A percentile compares a stretch with the other conserved stretches of the same genome.
Evolutionary conservation across 2,797 vertebrate genomes (phyloP).

Genomic region (Muraenolepis orangiensis): DNA sequence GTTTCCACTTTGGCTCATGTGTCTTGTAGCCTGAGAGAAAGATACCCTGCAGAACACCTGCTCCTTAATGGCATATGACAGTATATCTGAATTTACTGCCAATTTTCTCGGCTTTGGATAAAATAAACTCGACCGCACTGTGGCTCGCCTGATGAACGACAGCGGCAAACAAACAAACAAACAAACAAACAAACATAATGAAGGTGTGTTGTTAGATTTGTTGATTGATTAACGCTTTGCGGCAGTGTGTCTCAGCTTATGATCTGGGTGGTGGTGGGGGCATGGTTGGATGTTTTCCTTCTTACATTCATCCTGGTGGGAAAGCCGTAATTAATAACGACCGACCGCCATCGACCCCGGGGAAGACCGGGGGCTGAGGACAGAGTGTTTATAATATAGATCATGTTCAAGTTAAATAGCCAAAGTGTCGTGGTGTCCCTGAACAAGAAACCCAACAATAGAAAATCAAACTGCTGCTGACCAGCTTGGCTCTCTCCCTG

Average conservation of each 20-base stretch:
- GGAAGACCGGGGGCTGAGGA: too few species aligned
- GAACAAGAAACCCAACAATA: too few species aligned
- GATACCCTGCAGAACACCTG: too few species aligned
- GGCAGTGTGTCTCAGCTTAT: neutral
- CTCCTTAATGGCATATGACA: too few species aligned
- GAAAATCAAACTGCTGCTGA: too few species aligned
- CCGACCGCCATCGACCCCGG: neutral
- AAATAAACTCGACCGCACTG: neutral
- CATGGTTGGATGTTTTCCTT: neutral
- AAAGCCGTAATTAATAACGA: slow-evolving; percentile 11
- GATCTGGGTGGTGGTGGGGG: neutral
- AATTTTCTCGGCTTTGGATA: neutral
- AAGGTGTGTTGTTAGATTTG: neutral
- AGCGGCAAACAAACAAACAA: too few species aligned
- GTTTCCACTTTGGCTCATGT: too few species aligned
- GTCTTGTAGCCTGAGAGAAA: too few species aligned
- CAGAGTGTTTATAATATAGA: neutral
- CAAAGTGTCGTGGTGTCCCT: too few species aligned
- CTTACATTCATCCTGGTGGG: neutral
- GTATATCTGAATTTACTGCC: too few species aligned
- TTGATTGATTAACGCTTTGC: neutral
- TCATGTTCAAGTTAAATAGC: slow-evolving; percentile 43
- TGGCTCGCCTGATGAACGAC: neutral
- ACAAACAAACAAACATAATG: too few species aligned
- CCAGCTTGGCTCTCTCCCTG: too few species aligned